Percentiles rank a stretch among this genome's conserved stretches.
phyloP scores from a whole-genome alignment of 2,797 vertebrate species.

The Buphagus erythrorhynchus region DNA sequence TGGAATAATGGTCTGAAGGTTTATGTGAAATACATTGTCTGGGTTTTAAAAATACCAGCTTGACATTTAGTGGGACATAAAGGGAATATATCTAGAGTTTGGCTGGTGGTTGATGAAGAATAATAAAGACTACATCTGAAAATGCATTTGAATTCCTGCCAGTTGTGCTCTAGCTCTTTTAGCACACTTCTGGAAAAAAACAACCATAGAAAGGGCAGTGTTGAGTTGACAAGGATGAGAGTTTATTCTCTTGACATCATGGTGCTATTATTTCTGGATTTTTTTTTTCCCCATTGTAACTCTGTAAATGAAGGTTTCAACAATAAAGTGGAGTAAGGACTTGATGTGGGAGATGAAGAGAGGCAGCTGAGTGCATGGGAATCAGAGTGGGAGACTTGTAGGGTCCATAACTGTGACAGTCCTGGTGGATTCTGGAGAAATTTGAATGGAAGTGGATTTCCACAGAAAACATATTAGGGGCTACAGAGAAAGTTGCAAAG shows the following conservation, averaged over 20 bases:
- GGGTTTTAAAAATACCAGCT: constrained; percentile 27
- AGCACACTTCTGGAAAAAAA: not conserved
- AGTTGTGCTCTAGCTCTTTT: not conserved
- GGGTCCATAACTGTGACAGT: not conserved
- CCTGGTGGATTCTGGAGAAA: not conserved
- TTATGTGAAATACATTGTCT: constrained; percentile 45
- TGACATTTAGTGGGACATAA: constrained; percentile 58
- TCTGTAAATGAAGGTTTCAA: not conserved
- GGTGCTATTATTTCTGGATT: not conserved
- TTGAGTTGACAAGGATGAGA: not conserved
- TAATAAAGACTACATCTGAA: constrained; percentile 12
- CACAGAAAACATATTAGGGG: not conserved
- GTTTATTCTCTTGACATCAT: not conserved
- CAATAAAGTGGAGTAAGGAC: not conserved
- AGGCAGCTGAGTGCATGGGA: not conserved
- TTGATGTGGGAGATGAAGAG: not conserved
- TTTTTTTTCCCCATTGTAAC: not conserved
- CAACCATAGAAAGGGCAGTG: not conserved
- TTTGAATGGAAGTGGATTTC: not conserved
- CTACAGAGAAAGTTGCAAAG: not conserved
- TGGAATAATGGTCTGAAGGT: constrained; percentile 63
- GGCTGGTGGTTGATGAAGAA: constrained; percentile 39
- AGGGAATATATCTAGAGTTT: constrained; percentile 35
- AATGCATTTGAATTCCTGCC: not conserved
- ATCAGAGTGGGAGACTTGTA: not conserved